These are phyloP conservation scores for Setophaga petechia DNA, from an alignment of 2,113 vertebrate species.

Conservation along the genomic window DNA sequence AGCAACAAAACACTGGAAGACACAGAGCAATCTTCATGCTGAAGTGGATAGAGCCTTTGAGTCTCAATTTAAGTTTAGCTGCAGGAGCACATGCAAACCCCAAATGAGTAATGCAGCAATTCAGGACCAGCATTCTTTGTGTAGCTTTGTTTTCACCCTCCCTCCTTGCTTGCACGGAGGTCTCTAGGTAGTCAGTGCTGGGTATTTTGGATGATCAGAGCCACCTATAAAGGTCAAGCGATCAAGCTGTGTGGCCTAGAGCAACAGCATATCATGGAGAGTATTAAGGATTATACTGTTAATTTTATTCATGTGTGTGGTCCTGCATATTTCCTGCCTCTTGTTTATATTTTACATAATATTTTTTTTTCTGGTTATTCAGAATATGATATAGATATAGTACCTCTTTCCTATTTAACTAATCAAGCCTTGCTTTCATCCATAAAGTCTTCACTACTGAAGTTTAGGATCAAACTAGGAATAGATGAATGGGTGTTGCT, in stretches of 20 bases:
- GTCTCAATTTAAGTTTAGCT: background rate
- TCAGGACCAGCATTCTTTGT: background rate
- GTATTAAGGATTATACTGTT: background rate
- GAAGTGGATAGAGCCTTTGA: background rate
- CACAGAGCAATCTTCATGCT: background rate
- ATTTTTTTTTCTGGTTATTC: background rate
- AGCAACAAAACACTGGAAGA: background rate
- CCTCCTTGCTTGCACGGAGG: background rate
- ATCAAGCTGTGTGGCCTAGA: constrained; percentile 29
- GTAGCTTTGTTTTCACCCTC: background rate
- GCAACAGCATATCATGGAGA: background rate
- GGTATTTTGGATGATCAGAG: background rate
- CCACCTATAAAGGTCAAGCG: background rate
- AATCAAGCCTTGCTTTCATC: background rate
- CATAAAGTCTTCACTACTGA: background rate
- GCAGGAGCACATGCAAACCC: background rate
- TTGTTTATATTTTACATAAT: background rate
- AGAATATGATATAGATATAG: background rate
- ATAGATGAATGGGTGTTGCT: background rate
- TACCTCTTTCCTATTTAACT: background rate
- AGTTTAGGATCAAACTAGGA: background rate
- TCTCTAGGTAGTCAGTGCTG: background rate
- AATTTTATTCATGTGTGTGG: constrained; percentile 44
- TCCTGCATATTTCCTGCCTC: background rate
- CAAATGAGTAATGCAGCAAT: background rate